Evolutionary conservation across 2,797 vertebrate species (phyloP), one percentile per base, ranked within the genome.

Genomic region (Sebastolobus alascanus): DNA sequence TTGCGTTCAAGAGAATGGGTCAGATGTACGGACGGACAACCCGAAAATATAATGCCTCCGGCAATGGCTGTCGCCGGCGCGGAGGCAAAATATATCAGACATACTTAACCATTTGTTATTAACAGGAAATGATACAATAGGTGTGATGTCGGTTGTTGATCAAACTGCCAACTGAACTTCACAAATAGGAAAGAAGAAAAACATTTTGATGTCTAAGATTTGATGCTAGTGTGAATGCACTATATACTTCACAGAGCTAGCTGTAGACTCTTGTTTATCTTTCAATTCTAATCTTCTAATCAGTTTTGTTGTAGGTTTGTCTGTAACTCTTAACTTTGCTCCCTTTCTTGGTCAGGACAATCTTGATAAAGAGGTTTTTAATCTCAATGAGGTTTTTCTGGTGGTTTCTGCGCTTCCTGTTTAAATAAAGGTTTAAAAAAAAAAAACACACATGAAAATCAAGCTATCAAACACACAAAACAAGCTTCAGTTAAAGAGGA

Each of bases 311-410:
- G 43, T 27, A 43, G 2, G 10, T 58, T 9, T 52, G 29, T 40
- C 10, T 68, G 12, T 14, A 14, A 50, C 33, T 63, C 6, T 63
- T 22, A 5, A 50, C 14, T 50, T 58, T 18, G 35, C 6, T 71
- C 27, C 4, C 27, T 61, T 40, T 71, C 12, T 67, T 63, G 29
- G 55, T 35, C 27, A 56, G 50, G 59, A 46, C 16, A 25, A 4
- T 27, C 6, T 55, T 27, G 9, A 77, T 70, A 14, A 67, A 66
- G 2, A 43, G 1, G 1, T 72, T 56, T 73, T 38, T 79, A 61
- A 68, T 69, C 16, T 75, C 6, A 46, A 1, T 33, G 37, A 8
- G 10, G 38, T 60, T 59, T 60, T 5, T 4, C 12, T 60, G 0
- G 55, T 43, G 27, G 25, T 71, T 71, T 56, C 16, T 58, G 14